These are phyloP conservation scores for Agrochola macilenta DNA, from an alignment of 2,888 invertebrate species.

Conservation along the genomic window DNA sequence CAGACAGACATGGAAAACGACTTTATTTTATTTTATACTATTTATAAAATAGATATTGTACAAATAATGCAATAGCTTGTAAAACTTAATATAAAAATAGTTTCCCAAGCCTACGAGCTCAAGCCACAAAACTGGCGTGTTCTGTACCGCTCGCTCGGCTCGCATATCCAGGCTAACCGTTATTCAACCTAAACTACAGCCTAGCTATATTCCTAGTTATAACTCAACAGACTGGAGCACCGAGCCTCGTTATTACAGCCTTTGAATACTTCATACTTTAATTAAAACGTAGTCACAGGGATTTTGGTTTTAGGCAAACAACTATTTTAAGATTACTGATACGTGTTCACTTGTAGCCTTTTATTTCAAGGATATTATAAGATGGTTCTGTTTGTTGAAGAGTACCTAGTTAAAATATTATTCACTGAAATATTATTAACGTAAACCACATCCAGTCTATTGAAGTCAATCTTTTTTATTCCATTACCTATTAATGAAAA, in stretches of 20 bases:
- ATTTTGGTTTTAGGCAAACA: slow-evolving; percentile 70
- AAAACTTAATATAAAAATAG: too few relatives aligned
- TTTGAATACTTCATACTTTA: slow-evolving; percentile 85
- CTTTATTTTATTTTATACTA: too few relatives aligned
- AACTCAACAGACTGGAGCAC: slow-evolving; percentile 72
- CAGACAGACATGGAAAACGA: too few relatives aligned
- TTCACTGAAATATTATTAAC: too few relatives aligned
- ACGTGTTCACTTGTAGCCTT: slow-evolving; percentile 2
- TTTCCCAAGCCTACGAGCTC: slow-evolving; percentile 1
- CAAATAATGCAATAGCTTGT: too few relatives aligned
- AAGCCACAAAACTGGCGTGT: slow-evolving; percentile 21
- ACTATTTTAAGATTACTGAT: slow-evolving; percentile 18
- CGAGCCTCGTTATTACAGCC: slow-evolving; percentile 77
- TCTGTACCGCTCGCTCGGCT: slow-evolving; percentile 6
- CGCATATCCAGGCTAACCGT: slow-evolving; percentile 51
- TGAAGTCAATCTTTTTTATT: not conserved
- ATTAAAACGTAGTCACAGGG: slow-evolving; percentile 79
- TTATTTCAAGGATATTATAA: not conserved
- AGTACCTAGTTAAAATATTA: not conserved
- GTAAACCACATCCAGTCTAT: not conserved
- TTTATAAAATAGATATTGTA: too few relatives aligned
- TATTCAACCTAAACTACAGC: slow-evolving; percentile 66
- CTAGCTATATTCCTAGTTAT: slow-evolving; percentile 68
- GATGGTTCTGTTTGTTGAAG: not conserved
- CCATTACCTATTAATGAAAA: not conserved